phyloP scores from a whole-genome alignment of 2,888 invertebrate species.

The Syritta pipiens region DNA sequence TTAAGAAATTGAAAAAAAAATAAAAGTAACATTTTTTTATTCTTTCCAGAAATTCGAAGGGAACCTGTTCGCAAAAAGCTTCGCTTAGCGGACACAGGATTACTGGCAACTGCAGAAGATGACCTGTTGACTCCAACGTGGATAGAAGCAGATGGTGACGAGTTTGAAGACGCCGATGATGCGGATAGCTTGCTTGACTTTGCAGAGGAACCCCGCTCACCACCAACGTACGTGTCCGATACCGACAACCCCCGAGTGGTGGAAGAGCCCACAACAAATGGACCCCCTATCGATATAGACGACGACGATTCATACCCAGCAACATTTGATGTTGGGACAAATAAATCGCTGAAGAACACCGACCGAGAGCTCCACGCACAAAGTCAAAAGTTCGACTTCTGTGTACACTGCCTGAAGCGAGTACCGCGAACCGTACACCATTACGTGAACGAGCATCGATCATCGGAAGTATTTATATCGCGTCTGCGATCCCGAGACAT shows the following conservation, averaged over 20 bases:
- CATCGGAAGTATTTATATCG: constrained; percentile 72
- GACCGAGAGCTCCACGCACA: constrained; percentile 66
- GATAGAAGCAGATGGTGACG: constrained; percentile 70
- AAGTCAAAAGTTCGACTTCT: constrained; percentile 59
- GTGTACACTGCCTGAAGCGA: constrained; percentile 71
- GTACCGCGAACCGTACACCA: constrained; percentile 72
- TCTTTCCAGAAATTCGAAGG: constrained; percentile 27
- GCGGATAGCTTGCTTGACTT: constrained; percentile 60
- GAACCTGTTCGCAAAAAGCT: constrained; percentile 56
- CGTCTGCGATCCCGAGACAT: constrained; percentile 70
- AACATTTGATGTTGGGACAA: constrained; percentile 26
- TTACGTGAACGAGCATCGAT: constrained; percentile 73
- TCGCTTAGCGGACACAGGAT: constrained; percentile 41
- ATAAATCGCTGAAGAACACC: constrained; percentile 69
- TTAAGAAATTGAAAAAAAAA: too few relatives aligned
- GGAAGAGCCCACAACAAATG: background rate
- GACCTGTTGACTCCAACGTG: constrained; percentile 71
- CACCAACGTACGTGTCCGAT: background rate
- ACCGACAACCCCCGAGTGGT: background rate
- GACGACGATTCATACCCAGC: background rate
- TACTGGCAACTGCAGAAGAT: constrained; percentile 66
- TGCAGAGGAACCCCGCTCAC: constrained; percentile 61
- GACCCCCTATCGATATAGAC: constrained; percentile 13
- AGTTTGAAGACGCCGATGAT: constrained; percentile 53
- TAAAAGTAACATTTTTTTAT: too few relatives aligned